Evolutionary conservation across 2,888 invertebrate species (phyloP), one percentile per base, ranked within the genome.

Genomic region (Chrysodeixis includens): DNA sequence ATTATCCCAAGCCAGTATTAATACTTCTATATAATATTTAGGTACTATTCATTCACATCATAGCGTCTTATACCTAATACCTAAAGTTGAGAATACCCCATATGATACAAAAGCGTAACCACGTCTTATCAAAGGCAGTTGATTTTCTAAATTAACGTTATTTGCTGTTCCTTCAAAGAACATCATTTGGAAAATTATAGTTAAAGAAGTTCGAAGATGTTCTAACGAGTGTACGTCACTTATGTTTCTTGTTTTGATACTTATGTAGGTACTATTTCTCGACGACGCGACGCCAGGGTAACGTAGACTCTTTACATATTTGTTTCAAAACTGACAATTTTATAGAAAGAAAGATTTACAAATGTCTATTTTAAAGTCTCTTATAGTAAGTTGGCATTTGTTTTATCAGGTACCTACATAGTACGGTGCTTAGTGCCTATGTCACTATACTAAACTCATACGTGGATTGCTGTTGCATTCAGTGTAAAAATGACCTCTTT

Each of bases 81-180:
- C n/a, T n/a, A n/a, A n/a, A 1, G 12, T 12, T 35, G 12, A 35
- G 35, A 4, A 14, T 14, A 35, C 2, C 35, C 35, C 1, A 12
- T 35, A 35, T 35, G 14, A 35, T 35, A 14, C 14, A 35, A 35
- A 12, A 35, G 4, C 18, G 18, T 53, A 46, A 51, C 30, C 44
- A 10, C 1, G 5, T 12, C 7, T 5, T n/a, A 26, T 68, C 57
- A 64, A 63, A 63, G 60, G 60, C 10, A 20, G 18, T 30, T 74
- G 49, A 61, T 72, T 75, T 74, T n/a, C 51, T 16, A 46, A 64
- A 74, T 69, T 72, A 46, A 18, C 40, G 30, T 63, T 20, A 74
- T 55, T 62, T 69, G n/a, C 52, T 4, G 8, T 20, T 22, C 49
- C 2, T 16, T 35, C 49, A 61, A 71, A 51, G 56, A 26, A 52